A percentile compares a stretch with the other conserved stretches of the same genome.
These are phyloP conservation scores for Osmerus eperlanus DNA, from an alignment of 2,113 vertebrate species.

Conservation along the genomic window DNA sequence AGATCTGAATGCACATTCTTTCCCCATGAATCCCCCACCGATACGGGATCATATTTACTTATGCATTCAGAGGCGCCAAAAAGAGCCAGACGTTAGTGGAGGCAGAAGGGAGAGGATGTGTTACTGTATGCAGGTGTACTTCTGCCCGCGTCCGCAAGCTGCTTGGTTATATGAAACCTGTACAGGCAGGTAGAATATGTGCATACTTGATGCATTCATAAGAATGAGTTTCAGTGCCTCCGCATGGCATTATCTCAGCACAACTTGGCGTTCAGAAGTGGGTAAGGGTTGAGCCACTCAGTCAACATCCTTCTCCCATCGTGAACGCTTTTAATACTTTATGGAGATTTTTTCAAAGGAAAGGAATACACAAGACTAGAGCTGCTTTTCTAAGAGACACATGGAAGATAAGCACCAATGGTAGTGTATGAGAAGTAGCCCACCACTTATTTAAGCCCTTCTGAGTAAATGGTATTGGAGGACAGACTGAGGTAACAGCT, in stretches of 20 bases:
- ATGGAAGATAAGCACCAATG: too few relatives aligned
- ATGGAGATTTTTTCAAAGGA: too few relatives aligned
- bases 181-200: conserved; percentile 38
- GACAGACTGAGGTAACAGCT: neutral
- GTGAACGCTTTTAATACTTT: too few relatives aligned
- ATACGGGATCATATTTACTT: conserved; percentile 36
- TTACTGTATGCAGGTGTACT: conserved; percentile 17
- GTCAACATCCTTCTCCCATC: too few relatives aligned
- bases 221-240: neutral
- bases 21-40: conserved; percentile 28
- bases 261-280: neutral
- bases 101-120: conserved; percentile 20
- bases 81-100: conserved; percentile 35
- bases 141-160: conserved; percentile 44
- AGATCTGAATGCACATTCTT: conserved; percentile 44
- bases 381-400: too few relatives aligned
- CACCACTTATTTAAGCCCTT: neutral
- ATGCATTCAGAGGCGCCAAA: conserved; percentile 36
- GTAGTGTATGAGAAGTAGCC: too few relatives aligned
- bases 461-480: neutral
- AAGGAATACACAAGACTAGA: too few relatives aligned
- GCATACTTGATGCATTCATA: conserved; percentile 2
- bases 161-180: conserved; percentile 42
- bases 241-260: neutral
- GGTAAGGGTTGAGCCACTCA: neutral